Percentiles rank a stretch among this genome's conserved stretches.
phyloP scores from a whole-genome alignment of 2,797 vertebrate species.

The Malacoctenus gilli region DNA sequence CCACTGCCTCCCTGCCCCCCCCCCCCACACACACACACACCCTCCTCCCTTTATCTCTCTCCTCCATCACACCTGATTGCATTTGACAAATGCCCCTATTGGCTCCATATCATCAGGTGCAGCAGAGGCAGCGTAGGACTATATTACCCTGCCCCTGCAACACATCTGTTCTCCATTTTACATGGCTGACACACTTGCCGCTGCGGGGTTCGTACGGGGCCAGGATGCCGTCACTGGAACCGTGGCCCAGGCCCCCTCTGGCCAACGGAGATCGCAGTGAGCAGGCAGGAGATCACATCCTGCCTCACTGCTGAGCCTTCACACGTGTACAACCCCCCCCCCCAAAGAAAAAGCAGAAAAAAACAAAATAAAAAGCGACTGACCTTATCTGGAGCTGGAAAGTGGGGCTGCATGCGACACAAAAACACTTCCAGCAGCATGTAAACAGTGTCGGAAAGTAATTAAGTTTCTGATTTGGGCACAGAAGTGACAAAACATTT shows the following conservation, averaged over 20 bases:
- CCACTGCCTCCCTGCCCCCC: slow-evolving; percentile 34
- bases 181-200: slow-evolving; percentile 68
- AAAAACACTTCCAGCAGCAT: slow-evolving; percentile 7
- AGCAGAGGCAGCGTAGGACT: slow-evolving; percentile 77
- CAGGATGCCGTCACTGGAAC: slow-evolving; percentile 64
- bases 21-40: slow-evolving; percentile 37
- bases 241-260: slow-evolving; percentile 45
- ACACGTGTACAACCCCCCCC: slow-evolving; percentile 1
- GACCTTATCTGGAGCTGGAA: background rate
- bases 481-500: slow-evolving; percentile 3
- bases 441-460: background rate
- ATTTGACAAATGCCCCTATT: slow-evolving; percentile 83
- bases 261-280: slow-evolving; percentile 48
- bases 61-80: slow-evolving; percentile 83
- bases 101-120: slow-evolving; percentile 81
- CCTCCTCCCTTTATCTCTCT: slow-evolving; percentile 57
- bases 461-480: background rate
- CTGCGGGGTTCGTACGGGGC: slow-evolving; percentile 56
- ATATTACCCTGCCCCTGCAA: slow-evolving; percentile 77
- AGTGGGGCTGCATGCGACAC: slow-evolving; percentile 1
- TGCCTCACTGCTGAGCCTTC: slow-evolving; percentile 50
- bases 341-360: too few relatives aligned
- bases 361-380: too few relatives aligned
- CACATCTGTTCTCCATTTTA: slow-evolving; percentile 78
- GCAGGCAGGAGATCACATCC: slow-evolving; percentile 39